A percentile compares a stretch with the other conserved stretches of the same genome.
Conservation (phyloP, 2,113 vertebrate species). For the Smithornis capensis region DNA sequence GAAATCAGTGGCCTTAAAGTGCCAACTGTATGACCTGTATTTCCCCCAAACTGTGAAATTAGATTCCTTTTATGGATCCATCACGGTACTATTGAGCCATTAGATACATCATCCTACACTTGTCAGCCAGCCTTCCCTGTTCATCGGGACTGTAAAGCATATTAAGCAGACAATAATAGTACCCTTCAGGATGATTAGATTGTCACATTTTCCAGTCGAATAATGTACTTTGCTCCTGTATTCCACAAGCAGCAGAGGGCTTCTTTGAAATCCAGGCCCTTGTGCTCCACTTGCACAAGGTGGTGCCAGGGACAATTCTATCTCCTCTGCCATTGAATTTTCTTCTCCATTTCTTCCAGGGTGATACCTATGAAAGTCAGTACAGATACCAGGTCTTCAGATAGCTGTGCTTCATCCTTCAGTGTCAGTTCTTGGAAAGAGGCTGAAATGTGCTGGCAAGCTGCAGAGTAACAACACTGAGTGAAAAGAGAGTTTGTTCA, state of each 20-base stretch:
- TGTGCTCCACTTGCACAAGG: neutral
- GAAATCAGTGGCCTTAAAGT: neutral
- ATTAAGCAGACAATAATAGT: conserved; percentile 42
- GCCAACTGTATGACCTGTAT: neutral
- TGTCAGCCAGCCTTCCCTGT: conserved; percentile 35
- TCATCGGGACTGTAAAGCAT: conserved; percentile 36
- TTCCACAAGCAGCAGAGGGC: neutral
- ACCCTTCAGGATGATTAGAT: conserved; percentile 51
- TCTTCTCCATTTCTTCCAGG: neutral
- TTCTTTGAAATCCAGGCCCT: neutral
- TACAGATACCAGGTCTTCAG: neutral
- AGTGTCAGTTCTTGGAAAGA: conserved; percentile 58
- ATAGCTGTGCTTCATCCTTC: neutral
- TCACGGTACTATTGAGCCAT: conserved; percentile 32
- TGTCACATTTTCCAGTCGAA: neutral
- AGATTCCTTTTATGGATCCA: conserved; percentile 42
- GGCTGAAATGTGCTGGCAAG: conserved; percentile 39
- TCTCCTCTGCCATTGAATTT: neutral
- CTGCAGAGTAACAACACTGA: neutral
- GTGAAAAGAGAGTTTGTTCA: conserved; percentile 59
- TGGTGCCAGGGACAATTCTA: neutral
- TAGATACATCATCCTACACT: conserved; percentile 47
- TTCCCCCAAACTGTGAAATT: conserved; percentile 40
- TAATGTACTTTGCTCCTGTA: neutral
- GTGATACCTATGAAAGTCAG: conserved; percentile 11